Percentiles rank a stretch among this genome's conserved stretches.
Conservation (phyloP, 1,140 invertebrate genomes). For the Harlomillsia oculata region DNA sequence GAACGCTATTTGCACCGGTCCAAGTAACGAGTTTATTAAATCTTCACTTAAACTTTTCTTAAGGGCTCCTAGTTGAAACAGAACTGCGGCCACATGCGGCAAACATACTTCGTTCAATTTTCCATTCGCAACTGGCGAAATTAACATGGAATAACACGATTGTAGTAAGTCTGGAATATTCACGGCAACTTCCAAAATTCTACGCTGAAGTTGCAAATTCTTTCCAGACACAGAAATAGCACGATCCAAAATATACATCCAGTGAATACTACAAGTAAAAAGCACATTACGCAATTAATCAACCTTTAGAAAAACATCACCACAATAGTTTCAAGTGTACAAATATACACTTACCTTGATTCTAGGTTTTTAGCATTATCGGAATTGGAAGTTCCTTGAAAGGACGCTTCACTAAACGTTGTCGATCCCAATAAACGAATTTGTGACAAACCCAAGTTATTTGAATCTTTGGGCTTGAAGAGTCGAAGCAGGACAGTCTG, state of each 20-base stretch:
- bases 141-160: conserved; percentile 61
- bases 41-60: conserved; percentile 41
- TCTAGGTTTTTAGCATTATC: conserved; percentile 25
- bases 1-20: conserved; percentile 32
- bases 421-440: conserved; percentile 73
- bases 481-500: conserved; percentile 51
- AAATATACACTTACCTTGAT: conserved; percentile 20
- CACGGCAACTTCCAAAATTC: conserved; percentile 47
- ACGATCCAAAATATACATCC: conserved; percentile 35
- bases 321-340: too few relatives aligned
- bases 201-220: conserved; percentile 12
- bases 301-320: too few relatives aligned
- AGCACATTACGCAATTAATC: not conserved
- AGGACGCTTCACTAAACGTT: conserved; percentile 52
- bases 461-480: conserved; percentile 74
- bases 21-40: conserved; percentile 41
- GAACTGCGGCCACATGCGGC: conserved; percentile 41
- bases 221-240: conserved; percentile 21
- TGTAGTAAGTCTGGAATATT: conserved; percentile 56
- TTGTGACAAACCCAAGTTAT: conserved; percentile 77
- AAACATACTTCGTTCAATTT: conserved; percentile 37
- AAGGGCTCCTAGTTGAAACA: conserved; percentile 42
- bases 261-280: conserved; percentile 25
- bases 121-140: conserved; percentile 47
- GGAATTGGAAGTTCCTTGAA: conserved; percentile 37